These are phyloP conservation scores for Torymus aiolomorphi DNA, from an alignment of 2,888 invertebrate genomes.

Conservation along the genomic window DNA sequence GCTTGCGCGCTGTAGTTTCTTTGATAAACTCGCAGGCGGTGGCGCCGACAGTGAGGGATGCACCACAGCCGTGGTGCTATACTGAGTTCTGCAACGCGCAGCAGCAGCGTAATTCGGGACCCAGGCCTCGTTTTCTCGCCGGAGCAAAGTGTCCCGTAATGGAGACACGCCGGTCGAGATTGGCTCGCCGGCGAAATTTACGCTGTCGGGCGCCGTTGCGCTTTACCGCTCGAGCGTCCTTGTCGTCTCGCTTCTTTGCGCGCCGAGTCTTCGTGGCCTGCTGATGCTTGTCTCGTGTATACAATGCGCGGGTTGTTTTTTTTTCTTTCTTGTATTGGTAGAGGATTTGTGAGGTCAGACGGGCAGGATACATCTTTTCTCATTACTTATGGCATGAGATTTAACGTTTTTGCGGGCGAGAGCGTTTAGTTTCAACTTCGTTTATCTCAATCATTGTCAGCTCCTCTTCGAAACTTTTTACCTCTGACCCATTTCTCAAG, in stretches of 20 bases:
- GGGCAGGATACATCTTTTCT: slow-evolving; percentile 6
- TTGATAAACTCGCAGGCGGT: slow-evolving; percentile 62
- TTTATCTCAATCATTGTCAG: slow-evolving; percentile 43
- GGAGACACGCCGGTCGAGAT: slow-evolving; percentile 41
- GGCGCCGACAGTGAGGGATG: slow-evolving; percentile 66
- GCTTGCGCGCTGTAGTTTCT: slow-evolving; percentile 18
- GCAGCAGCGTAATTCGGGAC: slow-evolving; percentile 60
- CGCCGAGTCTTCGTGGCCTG: not conserved
- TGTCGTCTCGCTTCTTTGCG: not conserved
- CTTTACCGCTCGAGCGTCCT: not conserved
- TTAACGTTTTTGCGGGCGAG: not conserved
- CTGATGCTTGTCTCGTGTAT: not conserved
- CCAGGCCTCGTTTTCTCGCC: slow-evolving; percentile 54
- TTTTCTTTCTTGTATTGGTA: too few species aligned
- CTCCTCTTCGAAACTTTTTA: not conserved
- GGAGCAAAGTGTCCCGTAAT: slow-evolving; percentile 58
- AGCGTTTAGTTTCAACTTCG: slow-evolving; percentile 5
- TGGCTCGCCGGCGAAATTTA: slow-evolving; percentile 51
- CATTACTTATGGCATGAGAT: not conserved
- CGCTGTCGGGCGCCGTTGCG: too few species aligned
- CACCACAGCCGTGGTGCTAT: slow-evolving; percentile 45
- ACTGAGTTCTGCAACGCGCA: too few species aligned
- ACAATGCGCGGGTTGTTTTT: not conserved
- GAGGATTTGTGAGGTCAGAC: too few species aligned
- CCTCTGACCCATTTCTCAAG: slow-evolving; percentile 32